These are phyloP conservation scores for Troilus luridus DNA, from an alignment of 2,888 invertebrate genomes.

Conservation along the genomic window DNA sequence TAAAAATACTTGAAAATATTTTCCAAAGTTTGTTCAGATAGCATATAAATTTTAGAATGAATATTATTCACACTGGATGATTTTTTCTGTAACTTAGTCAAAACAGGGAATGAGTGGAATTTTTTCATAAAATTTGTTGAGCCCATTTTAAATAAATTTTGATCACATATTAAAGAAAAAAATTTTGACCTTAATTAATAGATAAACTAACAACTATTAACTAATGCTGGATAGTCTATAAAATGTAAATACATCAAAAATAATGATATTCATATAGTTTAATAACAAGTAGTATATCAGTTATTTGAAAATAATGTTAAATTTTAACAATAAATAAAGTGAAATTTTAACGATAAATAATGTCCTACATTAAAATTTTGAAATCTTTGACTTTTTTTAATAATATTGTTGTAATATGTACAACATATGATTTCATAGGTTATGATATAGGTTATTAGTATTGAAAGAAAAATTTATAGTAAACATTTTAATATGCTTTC, in stretches of 20 bases:
- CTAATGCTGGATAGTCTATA: neutral
- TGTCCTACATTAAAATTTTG: neutral
- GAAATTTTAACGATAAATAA: neutral
- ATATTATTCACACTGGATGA: constrained; percentile 21
- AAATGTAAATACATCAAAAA: neutral
- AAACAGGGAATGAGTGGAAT: constrained; percentile 47
- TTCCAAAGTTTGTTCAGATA: constrained; percentile 58
- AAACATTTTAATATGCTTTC: constrained; percentile 27
- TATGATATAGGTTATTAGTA: neutral
- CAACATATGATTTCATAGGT: constrained; percentile 1
- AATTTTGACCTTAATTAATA: neutral
- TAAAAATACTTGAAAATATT: constrained; percentile 56
- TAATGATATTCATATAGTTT: neutral
- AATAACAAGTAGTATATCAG: neutral
- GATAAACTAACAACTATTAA: neutral
- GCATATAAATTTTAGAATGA: constrained; percentile 59
- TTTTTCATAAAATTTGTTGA: constrained; percentile 47
- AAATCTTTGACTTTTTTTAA: neutral
- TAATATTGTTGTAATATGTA: neutral
- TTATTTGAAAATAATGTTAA: neutral
- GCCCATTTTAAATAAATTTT: constrained; percentile 3
- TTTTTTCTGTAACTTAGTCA: neutral
- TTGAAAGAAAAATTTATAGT: constrained; percentile 4
- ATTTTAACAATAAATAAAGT: neutral
- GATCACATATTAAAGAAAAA: constrained; percentile 5